Percentiles rank a stretch among this genome's conserved stretches.
These are phyloP conservation scores for Spatulosminthurus flaviceps DNA, from an alignment of 2,888 invertebrate species.

Conservation along the genomic window DNA sequence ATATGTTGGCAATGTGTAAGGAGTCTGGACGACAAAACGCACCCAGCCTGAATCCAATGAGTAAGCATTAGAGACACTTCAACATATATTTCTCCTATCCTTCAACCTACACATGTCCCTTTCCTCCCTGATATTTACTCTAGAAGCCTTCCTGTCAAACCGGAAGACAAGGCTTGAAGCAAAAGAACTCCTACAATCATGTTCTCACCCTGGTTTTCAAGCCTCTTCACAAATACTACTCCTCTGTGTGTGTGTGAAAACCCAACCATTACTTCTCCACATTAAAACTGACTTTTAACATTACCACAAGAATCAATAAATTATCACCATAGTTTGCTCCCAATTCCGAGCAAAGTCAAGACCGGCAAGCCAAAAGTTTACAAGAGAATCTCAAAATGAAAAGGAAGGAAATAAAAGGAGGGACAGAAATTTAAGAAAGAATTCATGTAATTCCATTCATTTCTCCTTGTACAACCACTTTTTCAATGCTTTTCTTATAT, in stretches of 20 bases:
- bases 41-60: slow-evolving; percentile 28
- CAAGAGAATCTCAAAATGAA: not conserved
- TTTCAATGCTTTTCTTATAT: not conserved
- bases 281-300: slow-evolving; percentile 53
- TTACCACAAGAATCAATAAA: slow-evolving; percentile 48
- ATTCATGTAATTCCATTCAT: slow-evolving; percentile 8
- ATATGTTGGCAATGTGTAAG: not conserved
- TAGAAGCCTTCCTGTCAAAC: slow-evolving; percentile 55
- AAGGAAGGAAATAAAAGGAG: not conserved
- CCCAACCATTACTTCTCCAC: slow-evolving; percentile 50
- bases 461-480: not conserved
- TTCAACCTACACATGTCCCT: slow-evolving; percentile 32
- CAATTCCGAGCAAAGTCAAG: not conserved
- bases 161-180: slow-evolving; percentile 55
- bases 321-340: slow-evolving; percentile 30
- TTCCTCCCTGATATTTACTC: slow-evolving; percentile 52
- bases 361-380: not conserved
- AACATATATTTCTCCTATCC: too few relatives aligned
- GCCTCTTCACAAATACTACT: too few relatives aligned
- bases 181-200: slow-evolving; percentile 49
- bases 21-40: not conserved
- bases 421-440: slow-evolving; percentile 7
- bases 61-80: slow-evolving; percentile 15
- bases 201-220: slow-evolving; percentile 21
- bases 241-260: slow-evolving; percentile 60